A percentile compares a stretch with the other conserved stretches of the same genome.
These are phyloP conservation scores for Drosophila falleni DNA, from an alignment of 2,888 invertebrate species.

Conservation along the genomic window DNA sequence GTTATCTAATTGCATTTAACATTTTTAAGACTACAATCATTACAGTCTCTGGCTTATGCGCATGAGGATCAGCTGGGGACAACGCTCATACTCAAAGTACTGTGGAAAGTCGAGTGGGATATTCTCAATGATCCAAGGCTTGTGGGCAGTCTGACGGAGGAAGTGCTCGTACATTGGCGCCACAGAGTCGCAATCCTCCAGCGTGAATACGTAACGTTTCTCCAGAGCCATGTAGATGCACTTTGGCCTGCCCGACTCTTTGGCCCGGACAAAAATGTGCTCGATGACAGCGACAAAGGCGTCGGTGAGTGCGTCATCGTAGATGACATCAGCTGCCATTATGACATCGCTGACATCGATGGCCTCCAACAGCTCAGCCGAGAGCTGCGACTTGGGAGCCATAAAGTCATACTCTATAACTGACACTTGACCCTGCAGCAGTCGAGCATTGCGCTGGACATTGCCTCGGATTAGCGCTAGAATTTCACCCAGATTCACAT, in stretches of 20 bases:
- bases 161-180: conserved; percentile 96
- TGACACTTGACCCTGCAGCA: conserved; percentile 87
- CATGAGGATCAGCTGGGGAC: conserved; percentile 91
- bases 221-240: conserved; percentile 91
- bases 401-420: conserved; percentile 91
- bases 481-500: conserved; percentile 91
- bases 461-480: conserved; percentile 90
- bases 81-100: conserved; percentile 93
- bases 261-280: conserved; percentile 86
- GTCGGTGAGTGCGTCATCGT: conserved; percentile 92
- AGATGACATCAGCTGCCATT: conserved; percentile 95
- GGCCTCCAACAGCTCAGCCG: conserved; percentile 86
- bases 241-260: conserved; percentile 84
- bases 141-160: conserved; percentile 85
- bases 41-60: conserved; percentile 86
- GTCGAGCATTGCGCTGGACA: conserved; percentile 88
- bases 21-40: no score
- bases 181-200: conserved; percentile 92
- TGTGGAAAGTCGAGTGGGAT: conserved; percentile 91
- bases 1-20: conserved; percentile 13
- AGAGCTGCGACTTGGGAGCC: conserved; percentile 86
- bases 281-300: conserved; percentile 91
- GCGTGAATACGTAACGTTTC: conserved; percentile 94
- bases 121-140: conserved; percentile 87
- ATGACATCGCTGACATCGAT: conserved; percentile 88